Percentiles rank a stretch among this genome's conserved stretches.
Conservation (phyloP, 2,797 vertebrate genomes). For the Anolis apletophallus region DNA sequence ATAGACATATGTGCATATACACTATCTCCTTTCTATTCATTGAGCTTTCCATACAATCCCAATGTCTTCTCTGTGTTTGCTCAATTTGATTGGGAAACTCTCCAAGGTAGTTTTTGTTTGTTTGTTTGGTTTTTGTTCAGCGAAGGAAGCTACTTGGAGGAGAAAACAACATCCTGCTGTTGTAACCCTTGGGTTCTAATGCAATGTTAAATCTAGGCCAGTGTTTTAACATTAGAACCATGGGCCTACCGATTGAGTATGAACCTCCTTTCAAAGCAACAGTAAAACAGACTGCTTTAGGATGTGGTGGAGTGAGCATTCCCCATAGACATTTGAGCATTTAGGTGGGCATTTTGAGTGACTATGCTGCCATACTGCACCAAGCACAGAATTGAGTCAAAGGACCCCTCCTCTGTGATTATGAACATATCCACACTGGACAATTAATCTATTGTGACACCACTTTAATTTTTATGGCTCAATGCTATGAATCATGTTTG, state of each 20-base stretch:
- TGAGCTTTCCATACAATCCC: not conserved
- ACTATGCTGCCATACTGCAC: not conserved
- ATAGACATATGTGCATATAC: not conserved
- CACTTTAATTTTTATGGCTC: too few relatives aligned
- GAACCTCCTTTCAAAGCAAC: not conserved
- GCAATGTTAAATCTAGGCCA: too few relatives aligned
- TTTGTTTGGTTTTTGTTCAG: not conserved
- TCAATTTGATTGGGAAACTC: not conserved
- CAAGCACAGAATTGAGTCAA: too few relatives aligned
- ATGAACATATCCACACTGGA: too few relatives aligned
- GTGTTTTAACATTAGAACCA: not conserved
- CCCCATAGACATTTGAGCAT: not conserved
- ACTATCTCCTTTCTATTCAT: not conserved
- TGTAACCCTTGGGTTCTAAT: too few relatives aligned
- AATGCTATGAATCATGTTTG: too few relatives aligned
- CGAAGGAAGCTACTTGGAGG: not conserved
- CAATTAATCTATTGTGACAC: too few relatives aligned
- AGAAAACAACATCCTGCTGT: too few relatives aligned
- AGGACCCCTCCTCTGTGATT: not conserved
- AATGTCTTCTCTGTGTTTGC: not conserved
- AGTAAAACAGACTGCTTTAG: too few relatives aligned
- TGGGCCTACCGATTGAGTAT: not conserved
- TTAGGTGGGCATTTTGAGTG: not conserved
- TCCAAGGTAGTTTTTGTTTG: not conserved
- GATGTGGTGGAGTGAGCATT: not conserved